Conservation (phyloP, 2,888 invertebrate species). For the Stenchaetothrips biformis region DNA sequence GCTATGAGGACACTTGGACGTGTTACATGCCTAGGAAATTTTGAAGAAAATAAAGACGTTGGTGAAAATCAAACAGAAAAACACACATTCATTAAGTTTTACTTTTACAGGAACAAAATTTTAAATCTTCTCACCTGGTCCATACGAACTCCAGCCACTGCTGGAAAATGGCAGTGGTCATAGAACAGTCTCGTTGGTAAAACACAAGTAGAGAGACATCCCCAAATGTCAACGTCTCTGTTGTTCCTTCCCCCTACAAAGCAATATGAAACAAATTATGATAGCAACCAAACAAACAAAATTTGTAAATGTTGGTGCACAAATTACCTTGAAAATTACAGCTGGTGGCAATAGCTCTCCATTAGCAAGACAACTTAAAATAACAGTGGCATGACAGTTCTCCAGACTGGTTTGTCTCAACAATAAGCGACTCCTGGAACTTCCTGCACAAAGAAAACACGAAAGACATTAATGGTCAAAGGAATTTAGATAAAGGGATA, state of each 20-base stretch:
- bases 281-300: not conserved
- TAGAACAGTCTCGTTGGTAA: slow-evolving; percentile 2
- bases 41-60: not conserved
- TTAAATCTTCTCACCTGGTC: not conserved
- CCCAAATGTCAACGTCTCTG: not conserved
- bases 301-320: not conserved
- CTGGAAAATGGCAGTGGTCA: not conserved
- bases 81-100: not conserved
- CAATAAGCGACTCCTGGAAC: slow-evolving; percentile 31
- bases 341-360: slow-evolving; percentile 40
- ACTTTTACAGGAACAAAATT: not conserved
- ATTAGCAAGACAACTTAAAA: slow-evolving; percentile 39
- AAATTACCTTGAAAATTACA: slow-evolving; percentile 41
- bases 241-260: not conserved
- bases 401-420: slow-evolving; percentile 39
- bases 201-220: not conserved
- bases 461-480: not conserved
- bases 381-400: slow-evolving; percentile 41
- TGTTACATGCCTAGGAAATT: not conserved
- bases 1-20: not conserved
- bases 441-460: slow-evolving; percentile 8
- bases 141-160: not conserved
- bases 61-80: not conserved
- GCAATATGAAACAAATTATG: not conserved
- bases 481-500: not conserved